phyloP scores from a whole-genome alignment of 2,797 vertebrate species.

The Pampus argenteus region DNA sequence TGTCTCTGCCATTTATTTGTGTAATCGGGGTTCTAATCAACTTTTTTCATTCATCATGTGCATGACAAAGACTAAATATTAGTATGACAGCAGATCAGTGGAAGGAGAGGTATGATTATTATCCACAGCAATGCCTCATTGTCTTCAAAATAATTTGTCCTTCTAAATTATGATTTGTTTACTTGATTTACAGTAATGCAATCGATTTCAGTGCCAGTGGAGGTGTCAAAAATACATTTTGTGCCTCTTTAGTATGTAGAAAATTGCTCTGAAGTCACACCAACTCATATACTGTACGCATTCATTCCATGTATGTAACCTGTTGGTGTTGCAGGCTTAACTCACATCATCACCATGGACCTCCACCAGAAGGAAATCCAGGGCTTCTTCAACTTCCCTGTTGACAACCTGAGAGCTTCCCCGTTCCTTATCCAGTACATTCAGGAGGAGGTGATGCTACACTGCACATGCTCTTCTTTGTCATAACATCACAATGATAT shows the following conservation, averaged over 20 bases:
- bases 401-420: conserved; percentile 97
- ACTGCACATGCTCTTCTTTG: neutral
- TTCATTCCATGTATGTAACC: neutral
- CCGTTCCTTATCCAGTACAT: conserved; percentile 99
- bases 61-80: no score
- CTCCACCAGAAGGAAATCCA: conserved; percentile 99
- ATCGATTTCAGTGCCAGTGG: neutral
- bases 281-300: accelerated
- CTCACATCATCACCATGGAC: conserved; percentile 99
- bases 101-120: no score
- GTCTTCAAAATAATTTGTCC: no score
- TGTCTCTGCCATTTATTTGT: no score
- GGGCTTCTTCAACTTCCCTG: conserved; percentile 98
- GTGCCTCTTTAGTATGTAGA: neutral
- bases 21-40: no score
- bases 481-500: neutral
- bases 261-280: neutral
- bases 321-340: conserved; percentile 86
- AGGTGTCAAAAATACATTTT: neutral
- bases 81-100: no score
- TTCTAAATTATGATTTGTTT: no score
- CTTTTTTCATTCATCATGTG: neutral
- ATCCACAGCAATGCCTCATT: no score
- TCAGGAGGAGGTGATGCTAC: conserved; percentile 92
- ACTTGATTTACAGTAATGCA: neutral